Base-by-base conservation (phyloP, 2,113 vertebrate species). In the Sakesphorus luctuosus region DNA sequence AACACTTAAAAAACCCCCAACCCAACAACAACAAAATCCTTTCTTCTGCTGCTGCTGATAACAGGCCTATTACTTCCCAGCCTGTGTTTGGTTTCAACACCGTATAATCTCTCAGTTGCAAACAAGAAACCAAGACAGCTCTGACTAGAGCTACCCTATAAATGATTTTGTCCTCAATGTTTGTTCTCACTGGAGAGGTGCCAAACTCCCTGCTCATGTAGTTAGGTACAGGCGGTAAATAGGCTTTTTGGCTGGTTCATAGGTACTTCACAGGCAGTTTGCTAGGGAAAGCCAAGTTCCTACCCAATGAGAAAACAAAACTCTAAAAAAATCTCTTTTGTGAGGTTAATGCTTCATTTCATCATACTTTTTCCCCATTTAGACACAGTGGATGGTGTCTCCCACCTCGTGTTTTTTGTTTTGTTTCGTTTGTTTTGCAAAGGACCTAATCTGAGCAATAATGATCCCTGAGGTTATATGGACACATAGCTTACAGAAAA, bases 131-230 rank as follows among this genome's bases (percentile, higher is more conserved):
- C 68, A 80, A 78, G 87, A 81, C 75, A 87, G n/a, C 71, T 61
- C 66, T 76, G 86, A 91, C 90, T 93, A 79, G 56, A 93, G 26
- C 49, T 72, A 61, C 68, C 80, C 86, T 79, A 71, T 76, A 93
- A 95, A 94, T 75, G 87, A 93, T 96, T 97, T 95, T 95, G 95
- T 92, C 91, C 94, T 96, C 96, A 84, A 8, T 91, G 80, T 75
- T 96, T 84, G 35, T 50, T 95, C 87, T 78, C 10, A 7, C 80
- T 94, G 94, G 94, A 97, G 25, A 67, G 31, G 10, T 84, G 90
- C 96, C 96, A 92, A 69, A 63, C 36, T 68, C 47, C 46, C 49
- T 81, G 78, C 49, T 83, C 77, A 79, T 1, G 10, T 88, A 31
- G 65, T 84, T 82, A 94, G 87, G 76, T 92, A 78, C 46, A 71